These are phyloP conservation scores for Ceyx melanurus DNA, from an alignment of 2,113 vertebrate species.

Conservation along the genomic window DNA sequence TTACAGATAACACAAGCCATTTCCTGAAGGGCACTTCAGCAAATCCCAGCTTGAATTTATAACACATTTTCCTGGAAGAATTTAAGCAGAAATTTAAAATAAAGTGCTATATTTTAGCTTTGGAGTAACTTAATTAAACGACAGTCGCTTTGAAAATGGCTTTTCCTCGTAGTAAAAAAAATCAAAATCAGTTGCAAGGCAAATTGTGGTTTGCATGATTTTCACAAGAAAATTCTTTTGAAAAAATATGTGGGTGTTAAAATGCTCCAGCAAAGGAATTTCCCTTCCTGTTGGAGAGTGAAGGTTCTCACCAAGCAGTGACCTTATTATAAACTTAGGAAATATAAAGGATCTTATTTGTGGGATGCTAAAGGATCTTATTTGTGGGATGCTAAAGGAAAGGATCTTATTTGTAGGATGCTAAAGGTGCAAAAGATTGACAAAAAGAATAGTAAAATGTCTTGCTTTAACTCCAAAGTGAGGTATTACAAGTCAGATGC, in stretches of 20 bases:
- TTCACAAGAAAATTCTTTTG: neutral
- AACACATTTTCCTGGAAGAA: neutral
- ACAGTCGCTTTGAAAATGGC: neutral
- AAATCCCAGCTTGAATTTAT: conserved; percentile 3
- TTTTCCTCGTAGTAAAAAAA: neutral
- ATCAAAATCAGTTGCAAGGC: neutral
- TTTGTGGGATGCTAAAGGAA: no score
- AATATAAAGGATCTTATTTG: no score
- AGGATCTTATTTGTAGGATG: neutral
- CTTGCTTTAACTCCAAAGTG: neutral
- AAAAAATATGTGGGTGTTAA: neutral
- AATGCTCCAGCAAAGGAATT: no score
- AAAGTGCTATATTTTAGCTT: neutral
- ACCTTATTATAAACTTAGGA: no score
- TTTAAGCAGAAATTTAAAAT: neutral
- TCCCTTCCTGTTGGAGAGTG: no score
- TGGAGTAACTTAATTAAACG: neutral
- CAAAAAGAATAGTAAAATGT: neutral
- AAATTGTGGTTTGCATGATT: neutral
- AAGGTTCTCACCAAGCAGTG: no score
- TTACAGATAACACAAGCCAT: neutral
- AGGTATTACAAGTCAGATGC: neutral
- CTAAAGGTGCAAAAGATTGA: neutral
- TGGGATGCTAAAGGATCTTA: no score
- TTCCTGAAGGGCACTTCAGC: neutral